These are phyloP conservation scores for Scaptomyza graminum DNA, from an alignment of 1,140 invertebrate genomes.

Conservation along the genomic window DNA sequence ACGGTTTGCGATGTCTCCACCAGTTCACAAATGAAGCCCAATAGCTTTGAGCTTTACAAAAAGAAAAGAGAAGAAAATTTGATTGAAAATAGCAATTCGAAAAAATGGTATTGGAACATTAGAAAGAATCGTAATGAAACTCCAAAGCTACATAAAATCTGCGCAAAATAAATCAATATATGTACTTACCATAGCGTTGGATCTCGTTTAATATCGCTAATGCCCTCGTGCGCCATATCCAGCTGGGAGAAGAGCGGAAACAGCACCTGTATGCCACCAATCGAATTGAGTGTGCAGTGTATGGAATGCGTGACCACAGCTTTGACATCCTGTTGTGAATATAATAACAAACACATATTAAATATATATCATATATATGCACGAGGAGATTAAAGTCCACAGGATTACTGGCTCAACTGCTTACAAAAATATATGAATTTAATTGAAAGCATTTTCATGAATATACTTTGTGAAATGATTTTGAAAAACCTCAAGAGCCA, in stretches of 20 bases:
- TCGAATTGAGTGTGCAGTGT: conserved; percentile 98
- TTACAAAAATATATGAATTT: not conserved
- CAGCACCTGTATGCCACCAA: conserved; percentile 99
- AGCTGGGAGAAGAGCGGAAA: conserved; percentile 99
- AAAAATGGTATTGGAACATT: not conserved
- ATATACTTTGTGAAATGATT: not conserved
- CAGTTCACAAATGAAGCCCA: conserved; percentile 98
- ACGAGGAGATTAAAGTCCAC: not conserved
- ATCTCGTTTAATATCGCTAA: conserved; percentile 91
- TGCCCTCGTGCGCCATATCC: conserved; percentile 94
- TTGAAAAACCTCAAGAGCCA: conserved; percentile 1
- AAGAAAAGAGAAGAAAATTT: not conserved
- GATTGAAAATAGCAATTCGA: not conserved
- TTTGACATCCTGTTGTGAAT: conserved; percentile 95
- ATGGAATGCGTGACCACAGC: conserved; percentile 99
- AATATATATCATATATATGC: not conserved
- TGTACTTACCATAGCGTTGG: conserved; percentile 91
- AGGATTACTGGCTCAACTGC: not conserved
- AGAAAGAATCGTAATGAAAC: not conserved
- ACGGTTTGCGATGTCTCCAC: conserved; percentile 98
- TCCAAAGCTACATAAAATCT: too few species aligned
- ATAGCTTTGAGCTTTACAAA: conserved; percentile 93
- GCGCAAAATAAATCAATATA: not conserved
- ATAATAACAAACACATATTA: conserved; percentile 36
- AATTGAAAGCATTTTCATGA: too few species aligned